Evolutionary conservation across 2,888 invertebrate species (phyloP), one percentile per base, ranked within the genome.

Genomic region (Eretmocerus hayati): DNA sequence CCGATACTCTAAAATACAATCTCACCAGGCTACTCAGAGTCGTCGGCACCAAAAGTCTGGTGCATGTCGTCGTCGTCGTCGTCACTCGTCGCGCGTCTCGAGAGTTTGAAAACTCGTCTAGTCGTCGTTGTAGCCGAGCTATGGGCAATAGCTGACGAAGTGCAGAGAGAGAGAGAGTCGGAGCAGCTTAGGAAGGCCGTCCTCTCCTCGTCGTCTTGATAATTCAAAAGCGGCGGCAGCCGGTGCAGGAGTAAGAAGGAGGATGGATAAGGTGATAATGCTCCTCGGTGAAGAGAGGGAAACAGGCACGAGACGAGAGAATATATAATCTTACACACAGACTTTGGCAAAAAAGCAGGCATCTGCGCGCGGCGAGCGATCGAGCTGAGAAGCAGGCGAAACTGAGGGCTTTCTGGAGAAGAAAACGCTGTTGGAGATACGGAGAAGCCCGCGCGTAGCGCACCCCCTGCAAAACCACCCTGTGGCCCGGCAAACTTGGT

Each of bases 231-330:
- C 32, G 15, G 6, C 15, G 41, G 5, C 40, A 37, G 8, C 31
- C 13, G 16, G 32, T 11, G 4, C n/a, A 35, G 16, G 35, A 35
- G 37, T 45, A 36, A 43, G 48, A 51, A 46, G 53, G 48, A 48
- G 50, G 55, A 47, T 50, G 55, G 49, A 53, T 55, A 9, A 9
- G 56, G 57, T 56, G 60, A 58, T 62, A 60, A 58, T 59, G 56
- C 55, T 50, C 50, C 48, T 41, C 31, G n/a, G n/a, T n/a, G n/a
- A n/a, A n/a, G n/a, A n/a, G n/a, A n/a, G n/a, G n/a, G n/a, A n/a
- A n/a, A n/a, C n/a, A n/a, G n/a, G n/a, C n/a, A n/a, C n/a, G n/a
- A n/a, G n/a, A n/a, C n/a, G n/a, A n/a, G n/a, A n/a, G n/a, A n/a
- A n/a, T n/a, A n/a, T n/a, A n/a, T n/a, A n/a, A n/a, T n/a, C n/a